phyloP scores from a whole-genome alignment of 1,140 invertebrate species.

The Aricia agestis region DNA sequence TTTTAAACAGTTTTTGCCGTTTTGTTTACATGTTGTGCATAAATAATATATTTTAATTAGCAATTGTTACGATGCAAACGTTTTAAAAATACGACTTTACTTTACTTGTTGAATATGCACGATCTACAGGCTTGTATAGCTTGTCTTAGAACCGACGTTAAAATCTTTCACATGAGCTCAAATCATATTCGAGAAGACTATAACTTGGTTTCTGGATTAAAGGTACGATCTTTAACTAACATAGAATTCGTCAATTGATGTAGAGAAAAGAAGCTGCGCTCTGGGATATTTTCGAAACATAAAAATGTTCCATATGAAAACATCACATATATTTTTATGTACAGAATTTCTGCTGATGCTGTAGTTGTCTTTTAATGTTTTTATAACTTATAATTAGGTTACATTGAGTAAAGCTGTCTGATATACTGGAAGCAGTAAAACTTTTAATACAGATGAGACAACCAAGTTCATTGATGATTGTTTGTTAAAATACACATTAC shows the following conservation, averaged over 20 bases:
- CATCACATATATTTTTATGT: too few species aligned
- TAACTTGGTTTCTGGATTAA: slow-evolving; percentile 52
- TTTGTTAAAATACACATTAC: too few species aligned
- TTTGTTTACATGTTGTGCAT: background rate
- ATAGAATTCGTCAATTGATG: too few species aligned
- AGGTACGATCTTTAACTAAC: slow-evolving; percentile 35
- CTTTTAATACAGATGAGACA: too few species aligned
- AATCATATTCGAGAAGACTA: slow-evolving; percentile 46
- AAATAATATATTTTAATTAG: background rate
- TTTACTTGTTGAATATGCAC: slow-evolving; percentile 36
- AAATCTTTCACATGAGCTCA: slow-evolving; percentile 46
- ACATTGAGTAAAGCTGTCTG: too few species aligned
- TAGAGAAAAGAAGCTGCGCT: too few species aligned
- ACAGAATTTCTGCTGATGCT: too few species aligned
- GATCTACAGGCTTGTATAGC: slow-evolving; percentile 55
- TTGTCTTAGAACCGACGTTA: slow-evolving; percentile 52
- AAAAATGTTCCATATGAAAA: background rate
- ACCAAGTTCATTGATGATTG: too few species aligned
- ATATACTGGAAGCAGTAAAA: too few species aligned
- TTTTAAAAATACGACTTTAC: background rate
- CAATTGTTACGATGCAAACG: background rate
- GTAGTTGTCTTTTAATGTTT: too few species aligned
- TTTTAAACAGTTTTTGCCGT: background rate
- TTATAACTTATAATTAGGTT: too few species aligned
- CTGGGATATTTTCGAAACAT: background rate